Evolutionary conservation across 2,113 vertebrate genomes (phyloP).

Genomic region (Seriola quinqueradiata): DNA sequence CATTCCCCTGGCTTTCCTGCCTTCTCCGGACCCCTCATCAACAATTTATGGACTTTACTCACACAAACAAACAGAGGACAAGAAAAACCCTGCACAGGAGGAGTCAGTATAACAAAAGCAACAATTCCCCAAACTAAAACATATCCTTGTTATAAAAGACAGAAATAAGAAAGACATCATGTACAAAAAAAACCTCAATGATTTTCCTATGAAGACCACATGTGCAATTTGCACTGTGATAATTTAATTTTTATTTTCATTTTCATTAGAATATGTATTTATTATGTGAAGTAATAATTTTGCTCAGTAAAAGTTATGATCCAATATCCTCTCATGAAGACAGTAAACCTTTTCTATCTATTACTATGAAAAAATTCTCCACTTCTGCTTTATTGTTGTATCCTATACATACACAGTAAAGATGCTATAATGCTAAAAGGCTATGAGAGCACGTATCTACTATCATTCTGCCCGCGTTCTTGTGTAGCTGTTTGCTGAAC

Average conservation of each 20-base stretch:
- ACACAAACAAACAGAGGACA: conserved; percentile 7
- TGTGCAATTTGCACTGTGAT: neutral
- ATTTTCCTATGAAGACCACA: neutral
- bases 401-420: neutral
- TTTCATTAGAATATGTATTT: neutral
- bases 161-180: neutral
- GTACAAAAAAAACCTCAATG: neutral
- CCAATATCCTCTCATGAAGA: neutral
- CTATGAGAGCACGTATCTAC: neutral
- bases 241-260: neutral
- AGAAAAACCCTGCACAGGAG: conserved; percentile 10
- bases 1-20: conserved; percentile 25
- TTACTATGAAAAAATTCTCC: neutral
- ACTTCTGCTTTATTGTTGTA: neutral
- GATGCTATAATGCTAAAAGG: neutral
- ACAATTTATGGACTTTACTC: conserved; percentile 34
- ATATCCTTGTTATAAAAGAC: neutral
- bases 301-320: neutral
- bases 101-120: neutral
- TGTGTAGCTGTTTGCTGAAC: neutral
- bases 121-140: neutral
- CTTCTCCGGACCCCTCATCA: conserved; percentile 36
- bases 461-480: neutral
- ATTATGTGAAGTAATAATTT: neutral
- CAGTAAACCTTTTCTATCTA: neutral